Conservation (phyloP, 2,113 vertebrate genomes). For the Jacana jacana region DNA sequence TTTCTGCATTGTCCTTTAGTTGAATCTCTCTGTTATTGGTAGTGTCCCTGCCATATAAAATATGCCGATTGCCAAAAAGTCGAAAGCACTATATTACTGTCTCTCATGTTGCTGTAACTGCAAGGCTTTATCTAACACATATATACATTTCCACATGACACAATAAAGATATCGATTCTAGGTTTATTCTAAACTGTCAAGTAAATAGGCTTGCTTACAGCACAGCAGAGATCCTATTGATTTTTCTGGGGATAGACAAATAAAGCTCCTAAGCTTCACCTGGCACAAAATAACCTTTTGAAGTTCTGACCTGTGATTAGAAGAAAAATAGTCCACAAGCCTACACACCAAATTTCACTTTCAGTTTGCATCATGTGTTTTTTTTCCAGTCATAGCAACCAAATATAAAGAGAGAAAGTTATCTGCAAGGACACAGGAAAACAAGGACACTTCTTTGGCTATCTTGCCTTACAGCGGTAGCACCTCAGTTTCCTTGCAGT, state of each 20-base stretch:
- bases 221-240: neutral
- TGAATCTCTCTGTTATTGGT: neutral
- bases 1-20: neutral
- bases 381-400: neutral
- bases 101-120: neutral
- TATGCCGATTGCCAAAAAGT: neutral
- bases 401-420: neutral
- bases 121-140: constrained; percentile 3
- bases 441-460: neutral
- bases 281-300: neutral
- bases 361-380: neutral
- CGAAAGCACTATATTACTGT: neutral
- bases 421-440: neutral
- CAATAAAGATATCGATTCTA: constrained; percentile 33
- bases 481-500: neutral
- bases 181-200: constrained; percentile 20
- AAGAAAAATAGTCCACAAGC: neutral
- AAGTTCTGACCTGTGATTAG: neutral
- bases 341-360: neutral
- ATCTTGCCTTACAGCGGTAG: neutral
- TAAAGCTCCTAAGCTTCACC: neutral
- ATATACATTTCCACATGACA: neutral
- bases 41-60: neutral
- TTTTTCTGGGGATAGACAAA: neutral
- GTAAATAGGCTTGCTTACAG: constrained; percentile 10